These are phyloP conservation scores for Oryzias javanicus DNA, from an alignment of 2,113 vertebrate species.

Conservation along the genomic window DNA sequence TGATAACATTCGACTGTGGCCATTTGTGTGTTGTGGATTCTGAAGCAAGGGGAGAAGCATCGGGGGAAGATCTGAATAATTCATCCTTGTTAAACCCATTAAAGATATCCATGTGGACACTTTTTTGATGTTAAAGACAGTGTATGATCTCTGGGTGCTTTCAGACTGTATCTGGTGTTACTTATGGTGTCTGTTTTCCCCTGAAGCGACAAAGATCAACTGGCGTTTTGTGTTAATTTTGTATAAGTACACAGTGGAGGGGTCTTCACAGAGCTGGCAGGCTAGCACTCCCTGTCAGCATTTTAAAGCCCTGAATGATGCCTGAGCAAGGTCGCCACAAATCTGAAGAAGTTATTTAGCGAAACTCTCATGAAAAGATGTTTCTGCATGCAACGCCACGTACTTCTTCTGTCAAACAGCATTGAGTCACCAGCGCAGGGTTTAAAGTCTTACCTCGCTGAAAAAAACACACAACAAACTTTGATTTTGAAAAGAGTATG, in stretches of 20 bases:
- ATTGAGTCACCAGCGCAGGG: conserved; percentile 41
- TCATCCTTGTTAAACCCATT: conserved; percentile 71
- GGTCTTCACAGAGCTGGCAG: conserved; percentile 26
- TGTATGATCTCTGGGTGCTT: conserved; percentile 68
- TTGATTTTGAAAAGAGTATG: conserved; percentile 38
- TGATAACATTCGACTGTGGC: conserved; percentile 41
- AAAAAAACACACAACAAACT: conserved; percentile 5
- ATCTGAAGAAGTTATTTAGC: conserved; percentile 27
- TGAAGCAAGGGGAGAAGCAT: conserved; percentile 47
- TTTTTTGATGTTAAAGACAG: conserved; percentile 74
- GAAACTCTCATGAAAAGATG: conserved; percentile 20
- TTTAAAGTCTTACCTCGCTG: conserved; percentile 40
- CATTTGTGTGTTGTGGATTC: conserved; percentile 41
- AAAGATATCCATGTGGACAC: conserved; percentile 71
- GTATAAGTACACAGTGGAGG: conserved; percentile 51
- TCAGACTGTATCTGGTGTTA: conserved; percentile 60
- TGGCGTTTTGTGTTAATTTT: conserved; percentile 57
- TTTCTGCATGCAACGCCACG: background rate
- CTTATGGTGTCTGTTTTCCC: conserved; percentile 62
- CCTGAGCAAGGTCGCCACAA: conserved; percentile 27
- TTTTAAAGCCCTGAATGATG: conserved; percentile 21
- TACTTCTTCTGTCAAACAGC: conserved; percentile 31
- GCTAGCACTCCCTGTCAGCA: conserved; percentile 16
- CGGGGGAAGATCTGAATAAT: conserved; percentile 68
- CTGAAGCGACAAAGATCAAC: conserved; percentile 76